Percentiles rank a stretch among this genome's conserved stretches.
Conservation (phyloP, 2,797 vertebrate species). For the Rhabdomys pumilio region DNA sequence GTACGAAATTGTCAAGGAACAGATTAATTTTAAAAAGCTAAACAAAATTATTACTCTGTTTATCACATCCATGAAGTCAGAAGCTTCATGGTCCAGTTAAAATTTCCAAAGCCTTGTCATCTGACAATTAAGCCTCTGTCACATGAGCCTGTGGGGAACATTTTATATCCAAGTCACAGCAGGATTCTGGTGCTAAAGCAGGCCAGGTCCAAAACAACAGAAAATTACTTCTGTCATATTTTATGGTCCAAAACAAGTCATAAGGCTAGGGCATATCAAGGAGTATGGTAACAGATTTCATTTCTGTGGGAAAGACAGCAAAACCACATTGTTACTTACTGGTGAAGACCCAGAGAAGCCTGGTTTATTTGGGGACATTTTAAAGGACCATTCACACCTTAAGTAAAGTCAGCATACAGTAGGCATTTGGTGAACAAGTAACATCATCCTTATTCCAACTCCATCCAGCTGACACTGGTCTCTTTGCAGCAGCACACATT, state of each 20-base stretch:
- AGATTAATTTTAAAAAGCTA: not conserved
- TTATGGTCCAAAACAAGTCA: not conserved
- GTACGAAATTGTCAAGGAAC: not conserved
- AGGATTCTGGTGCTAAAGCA: not conserved
- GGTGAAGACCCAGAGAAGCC: not conserved
- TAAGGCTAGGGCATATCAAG: not conserved
- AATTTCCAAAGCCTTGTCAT: not conserved
- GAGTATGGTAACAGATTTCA: not conserved
- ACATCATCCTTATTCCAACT: not conserved
- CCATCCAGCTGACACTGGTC: not conserved
- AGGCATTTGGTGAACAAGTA: not conserved
- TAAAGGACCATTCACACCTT: not conserved
- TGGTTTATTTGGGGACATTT: not conserved
- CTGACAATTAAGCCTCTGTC: not conserved
- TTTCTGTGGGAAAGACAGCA: not conserved
- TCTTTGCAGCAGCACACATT: not conserved
- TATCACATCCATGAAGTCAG: not conserved
- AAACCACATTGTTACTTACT: not conserved
- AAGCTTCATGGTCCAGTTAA: not conserved
- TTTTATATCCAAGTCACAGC: not conserved
- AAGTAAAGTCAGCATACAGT: not conserved
- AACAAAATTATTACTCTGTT: not conserved
- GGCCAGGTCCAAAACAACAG: not conserved
- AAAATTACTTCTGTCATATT: constrained; percentile 17
- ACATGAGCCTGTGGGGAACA: not conserved